Evolutionary conservation across 1,140 invertebrate species (phyloP).

Genomic region (Anoplolepis gracilipes): DNA sequence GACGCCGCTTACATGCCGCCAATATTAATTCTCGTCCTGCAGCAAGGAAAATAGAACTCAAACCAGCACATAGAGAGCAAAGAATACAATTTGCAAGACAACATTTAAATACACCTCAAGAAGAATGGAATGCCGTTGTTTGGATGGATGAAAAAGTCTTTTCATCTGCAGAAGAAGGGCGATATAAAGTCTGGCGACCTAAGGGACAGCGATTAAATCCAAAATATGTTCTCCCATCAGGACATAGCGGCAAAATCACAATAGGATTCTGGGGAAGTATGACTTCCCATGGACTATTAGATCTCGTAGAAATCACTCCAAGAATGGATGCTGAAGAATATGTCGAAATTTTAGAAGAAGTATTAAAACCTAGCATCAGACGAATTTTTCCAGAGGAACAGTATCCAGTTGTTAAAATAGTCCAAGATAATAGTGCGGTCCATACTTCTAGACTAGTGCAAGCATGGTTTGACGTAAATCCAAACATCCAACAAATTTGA

Average conservation of each 20-base stretch:
- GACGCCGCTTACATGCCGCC: not conserved
- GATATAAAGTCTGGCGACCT: slow-evolving; percentile 36
- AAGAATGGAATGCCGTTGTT: slow-evolving; percentile 33
- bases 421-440: slow-evolving; percentile 54
- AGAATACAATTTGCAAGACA: not conserved
- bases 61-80: not conserved
- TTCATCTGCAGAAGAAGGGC: slow-evolving; percentile 36
- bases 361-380: slow-evolving; percentile 62
- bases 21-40: not conserved
- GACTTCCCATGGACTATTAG: slow-evolving; percentile 40
- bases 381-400: slow-evolving; percentile 37
- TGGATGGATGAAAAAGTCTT: slow-evolving; percentile 60
- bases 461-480: slow-evolving; percentile 49
- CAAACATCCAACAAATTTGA: slow-evolving; percentile 33
- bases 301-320: slow-evolving; percentile 55
- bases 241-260: slow-evolving; percentile 30
- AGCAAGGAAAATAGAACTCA: not conserved
- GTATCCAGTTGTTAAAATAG: slow-evolving; percentile 5
- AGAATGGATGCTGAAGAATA: no score
- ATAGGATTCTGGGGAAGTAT: slow-evolving; percentile 70
- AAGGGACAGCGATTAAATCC: not conserved
- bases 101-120: not conserved
- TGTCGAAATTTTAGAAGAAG: slow-evolving; percentile 45
- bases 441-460: slow-evolving; percentile 29
- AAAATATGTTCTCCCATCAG: slow-evolving; percentile 1